Evolutionary conservation across 2,888 invertebrate genomes (phyloP), one percentile per base, ranked within the genome.

Genomic region (Desoria tigrina): DNA sequence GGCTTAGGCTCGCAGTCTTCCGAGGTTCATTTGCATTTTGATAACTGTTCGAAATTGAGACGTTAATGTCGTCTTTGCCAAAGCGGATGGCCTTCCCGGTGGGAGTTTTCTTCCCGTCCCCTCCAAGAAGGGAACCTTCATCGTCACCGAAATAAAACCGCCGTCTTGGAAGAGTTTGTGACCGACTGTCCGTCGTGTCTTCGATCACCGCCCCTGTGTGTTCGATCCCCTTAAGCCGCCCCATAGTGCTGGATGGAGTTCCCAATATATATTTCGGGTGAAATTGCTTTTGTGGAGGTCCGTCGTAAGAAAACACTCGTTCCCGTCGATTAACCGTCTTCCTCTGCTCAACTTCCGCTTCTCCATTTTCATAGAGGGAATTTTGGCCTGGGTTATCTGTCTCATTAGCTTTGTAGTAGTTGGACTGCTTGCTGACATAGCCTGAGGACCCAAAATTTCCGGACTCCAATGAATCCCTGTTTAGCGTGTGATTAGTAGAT

Each of bases 121-220:
- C 63, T 28, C 63, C 72, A 11, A 66, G 27, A 7, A 76, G 61
- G 18, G 74, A 72, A 11, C 75, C 76, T 61, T 76, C 69, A 32
- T 76, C 73, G 61, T 76, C 76, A 1, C 76, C 76, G 61, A 76
- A 76, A 61, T 76, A 76, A 57, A 76, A 76, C n/a, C 74, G 69
- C 9, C 73, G 50, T 23, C 75, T 50, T 7, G 76, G 76, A n/a
- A 76, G 49, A 6, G 76, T 74, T 61, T 75, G 74, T 14, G 74
- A 72, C 26, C 66, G 63, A 18, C 59, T 58, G 56, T 71, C 69
- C 1, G 64, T 55, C 23, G 59, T 42, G 27, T 73, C 71, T 49
- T 76, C 76, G 26, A 63, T 61, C 1, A 69, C 71, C 18, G 69
- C 70, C 11, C 74, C 76, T n/a, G 72, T 74, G 45, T 73, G 73